A percentile compares a stretch with the other conserved stretches of the same genome.
Evolutionary conservation across 2,113 vertebrate species (phyloP).

Genomic region (Prunella himalayana): DNA sequence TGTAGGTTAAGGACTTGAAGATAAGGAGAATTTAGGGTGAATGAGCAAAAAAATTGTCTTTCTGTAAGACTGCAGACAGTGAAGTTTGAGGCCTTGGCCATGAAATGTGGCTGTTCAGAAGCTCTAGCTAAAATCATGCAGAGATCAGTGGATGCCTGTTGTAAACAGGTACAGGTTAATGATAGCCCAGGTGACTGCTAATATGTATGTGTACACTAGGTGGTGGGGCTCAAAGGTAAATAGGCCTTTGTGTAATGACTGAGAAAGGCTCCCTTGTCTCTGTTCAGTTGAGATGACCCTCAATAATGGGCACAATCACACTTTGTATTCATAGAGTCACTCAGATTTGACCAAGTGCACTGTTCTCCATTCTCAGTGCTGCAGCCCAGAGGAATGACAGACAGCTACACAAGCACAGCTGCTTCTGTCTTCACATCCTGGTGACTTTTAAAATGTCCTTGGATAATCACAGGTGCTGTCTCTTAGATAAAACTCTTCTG

Average conservation of each 20-base stretch:
- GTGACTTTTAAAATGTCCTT: background rate
- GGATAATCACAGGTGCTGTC: background rate
- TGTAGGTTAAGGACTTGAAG: background rate
- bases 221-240: background rate
- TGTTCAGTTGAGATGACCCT: background rate
- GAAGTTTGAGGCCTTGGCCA: background rate
- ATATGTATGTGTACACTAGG: background rate
- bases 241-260: background rate
- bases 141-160: rapidly evolving
- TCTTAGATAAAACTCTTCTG: background rate
- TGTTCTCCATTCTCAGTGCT: background rate
- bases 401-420: background rate
- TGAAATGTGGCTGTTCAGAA: background rate
- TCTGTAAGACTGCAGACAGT: background rate
- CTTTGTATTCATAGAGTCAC: background rate
- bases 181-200: background rate
- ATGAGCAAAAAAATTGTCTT: background rate
- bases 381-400: background rate
- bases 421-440: background rate
- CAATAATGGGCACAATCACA: background rate
- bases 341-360: background rate
- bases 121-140: background rate
- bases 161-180: background rate
- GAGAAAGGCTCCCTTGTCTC: background rate
- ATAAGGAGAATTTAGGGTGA: background rate